These are phyloP conservation scores for Anas platyrhynchos DNA, from an alignment of 2,113 vertebrate genomes.

Conservation along the genomic window DNA sequence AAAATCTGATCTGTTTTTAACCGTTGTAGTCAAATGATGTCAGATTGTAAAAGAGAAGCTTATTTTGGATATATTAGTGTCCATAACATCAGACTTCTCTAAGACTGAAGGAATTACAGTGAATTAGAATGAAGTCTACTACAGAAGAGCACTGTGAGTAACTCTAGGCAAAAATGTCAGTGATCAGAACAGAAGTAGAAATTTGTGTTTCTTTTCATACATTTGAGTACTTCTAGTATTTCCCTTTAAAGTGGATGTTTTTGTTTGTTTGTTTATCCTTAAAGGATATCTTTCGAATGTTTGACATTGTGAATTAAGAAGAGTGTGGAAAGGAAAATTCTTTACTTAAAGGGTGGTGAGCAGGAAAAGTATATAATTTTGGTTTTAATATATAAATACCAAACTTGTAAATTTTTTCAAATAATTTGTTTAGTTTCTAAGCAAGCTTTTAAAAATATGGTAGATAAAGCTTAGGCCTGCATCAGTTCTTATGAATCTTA, in stretches of 20 bases:
- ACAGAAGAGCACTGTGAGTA: neutral
- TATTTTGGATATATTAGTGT: neutral
- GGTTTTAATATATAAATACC: neutral
- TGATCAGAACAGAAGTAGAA: neutral
- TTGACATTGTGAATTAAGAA: neutral
- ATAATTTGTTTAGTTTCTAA: neutral
- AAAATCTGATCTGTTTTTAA: neutral
- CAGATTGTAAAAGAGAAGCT: neutral
- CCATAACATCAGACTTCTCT: neutral
- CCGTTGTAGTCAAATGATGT: neutral
- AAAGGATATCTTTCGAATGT: neutral
- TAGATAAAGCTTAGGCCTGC: neutral
- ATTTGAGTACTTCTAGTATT: neutral
- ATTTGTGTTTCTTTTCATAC: neutral
- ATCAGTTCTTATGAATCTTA: neutral
- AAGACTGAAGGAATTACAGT: neutral
- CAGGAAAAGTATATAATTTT: neutral
- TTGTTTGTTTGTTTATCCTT: neutral
- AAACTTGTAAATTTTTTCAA: neutral
- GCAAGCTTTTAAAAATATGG: neutral
- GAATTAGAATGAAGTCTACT: neutral
- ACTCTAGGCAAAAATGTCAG: neutral
- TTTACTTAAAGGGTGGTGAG: neutral
- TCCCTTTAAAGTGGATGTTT: neutral
- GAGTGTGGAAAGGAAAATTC: neutral